phyloP scores from a whole-genome alignment of 2,888 invertebrate species.

The Mimas tiliae region DNA sequence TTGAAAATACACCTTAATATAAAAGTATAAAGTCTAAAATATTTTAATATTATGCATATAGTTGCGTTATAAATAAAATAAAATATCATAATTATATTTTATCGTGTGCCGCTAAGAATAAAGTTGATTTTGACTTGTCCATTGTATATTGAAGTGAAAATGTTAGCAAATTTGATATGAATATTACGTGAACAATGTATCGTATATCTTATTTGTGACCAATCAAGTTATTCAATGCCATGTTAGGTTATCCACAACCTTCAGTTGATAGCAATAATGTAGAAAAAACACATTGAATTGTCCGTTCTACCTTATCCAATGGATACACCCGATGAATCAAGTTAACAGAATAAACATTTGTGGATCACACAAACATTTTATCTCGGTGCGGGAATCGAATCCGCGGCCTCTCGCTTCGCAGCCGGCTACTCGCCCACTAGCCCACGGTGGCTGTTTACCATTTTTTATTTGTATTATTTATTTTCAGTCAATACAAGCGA shows the following conservation, averaged over 20 bases:
- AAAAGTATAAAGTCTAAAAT: conserved; percentile 28
- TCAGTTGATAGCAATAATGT: neutral
- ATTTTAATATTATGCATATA: neutral
- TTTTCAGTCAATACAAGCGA: conserved; percentile 90
- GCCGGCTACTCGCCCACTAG: too few relatives aligned
- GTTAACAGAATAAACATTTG: too few relatives aligned
- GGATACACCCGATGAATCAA: too few relatives aligned
- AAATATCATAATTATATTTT: conserved; percentile 15
- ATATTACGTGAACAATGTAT: conserved; percentile 1
- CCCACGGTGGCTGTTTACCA: neutral
- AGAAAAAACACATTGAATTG: neutral
- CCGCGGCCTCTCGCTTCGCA: too few relatives aligned
- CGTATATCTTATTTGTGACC: neutral
- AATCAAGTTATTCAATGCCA: conserved; percentile 1
- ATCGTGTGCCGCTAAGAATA: conserved; percentile 14
- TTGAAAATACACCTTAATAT: conserved; percentile 50
- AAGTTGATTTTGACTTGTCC: conserved; percentile 21
- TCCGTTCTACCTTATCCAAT: too few relatives aligned
- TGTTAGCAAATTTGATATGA: neutral
- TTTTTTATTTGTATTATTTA: conserved; percentile 30
- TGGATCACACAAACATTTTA: too few relatives aligned
- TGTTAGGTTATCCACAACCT: neutral
- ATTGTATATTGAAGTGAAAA: conserved; percentile 9
- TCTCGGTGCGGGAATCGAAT: too few relatives aligned
- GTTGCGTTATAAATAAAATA: conserved; percentile 1